Evolutionary conservation across 2,113 vertebrate species (phyloP), one percentile per base, ranked within the genome.

Genomic region (Sander vitreus): DNA sequence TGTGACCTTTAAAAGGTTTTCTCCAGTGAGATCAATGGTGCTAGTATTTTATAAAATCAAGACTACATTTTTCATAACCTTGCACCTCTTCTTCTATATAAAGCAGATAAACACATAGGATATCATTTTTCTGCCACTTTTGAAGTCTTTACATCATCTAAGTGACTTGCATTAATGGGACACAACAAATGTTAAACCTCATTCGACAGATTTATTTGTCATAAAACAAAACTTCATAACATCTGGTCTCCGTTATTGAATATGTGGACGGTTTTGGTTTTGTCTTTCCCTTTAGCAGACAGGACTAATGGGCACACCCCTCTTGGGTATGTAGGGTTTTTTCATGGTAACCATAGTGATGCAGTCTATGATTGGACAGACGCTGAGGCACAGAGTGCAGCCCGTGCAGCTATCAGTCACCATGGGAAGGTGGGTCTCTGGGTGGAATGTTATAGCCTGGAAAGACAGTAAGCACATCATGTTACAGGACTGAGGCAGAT

Each of bases 321-420:
- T 97, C 84, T 92, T 95, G 75, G 97, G 97, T 80, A 93, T 80
- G 73, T 97, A 96, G 70, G 96, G 90, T 12, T 96, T 97, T 92
- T 93, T 95, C 95, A 97, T 97, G 94, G 95, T 89, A 89, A 97
- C 95, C 97, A 98, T 97, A 86, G 83, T 95, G 96, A 99, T 98
- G 96, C 98, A 99, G 96, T 97, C 96, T 87, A 97, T 95, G 93
- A 99, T 95, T 51, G 98, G 98, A 91, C 98, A 98, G 90, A 99
- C 96, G 11, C 97, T 98, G 88, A 97, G 91, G 83, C 98, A 97
- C 78, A 97, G 96, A 47, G 97, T 97, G 91, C 98, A 99, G 92
- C 97, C 97, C 0, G 97, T 99, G 13, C 98, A 99, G 90, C 87
- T 95, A 93, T 97, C 97, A 2, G 84, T 96, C 59, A 99, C 93